These are phyloP conservation scores for Telmatherina bonti DNA, from an alignment of 2,797 vertebrate species.

Conservation along the genomic window DNA sequence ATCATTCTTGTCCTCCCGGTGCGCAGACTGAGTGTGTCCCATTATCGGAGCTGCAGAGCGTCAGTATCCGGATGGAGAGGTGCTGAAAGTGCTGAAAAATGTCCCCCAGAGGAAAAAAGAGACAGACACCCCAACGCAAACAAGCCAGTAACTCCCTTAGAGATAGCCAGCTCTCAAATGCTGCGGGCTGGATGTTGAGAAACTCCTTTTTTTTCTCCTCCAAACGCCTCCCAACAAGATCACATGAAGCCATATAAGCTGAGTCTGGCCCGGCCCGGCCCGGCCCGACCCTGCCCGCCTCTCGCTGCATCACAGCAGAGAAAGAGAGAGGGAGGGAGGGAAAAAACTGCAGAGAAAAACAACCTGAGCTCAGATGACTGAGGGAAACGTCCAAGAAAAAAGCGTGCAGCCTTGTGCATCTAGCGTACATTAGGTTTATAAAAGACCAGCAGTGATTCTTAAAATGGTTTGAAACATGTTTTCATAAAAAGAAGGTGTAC, in stretches of 20 bases:
- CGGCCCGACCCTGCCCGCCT: conserved; percentile 64
- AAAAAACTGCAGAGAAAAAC: conserved; percentile 46
- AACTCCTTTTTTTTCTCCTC: conserved; percentile 80
- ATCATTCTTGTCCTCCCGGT: conserved; percentile 71
- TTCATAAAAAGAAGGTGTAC: too few species aligned
- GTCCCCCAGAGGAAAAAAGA: conserved; percentile 23
- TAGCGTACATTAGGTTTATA: not conserved
- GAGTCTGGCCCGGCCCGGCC: conserved; percentile 31
- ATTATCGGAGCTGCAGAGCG: conserved; percentile 73
- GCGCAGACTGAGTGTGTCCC: conserved; percentile 89
- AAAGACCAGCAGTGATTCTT: not conserved
- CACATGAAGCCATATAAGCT: conserved; percentile 84
- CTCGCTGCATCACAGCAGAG: conserved; percentile 57
- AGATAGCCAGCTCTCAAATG: conserved; percentile 71
- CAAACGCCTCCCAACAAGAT: conserved; percentile 83
- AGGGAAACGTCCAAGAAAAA: conserved; percentile 25
- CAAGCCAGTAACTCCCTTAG: conserved; percentile 12
- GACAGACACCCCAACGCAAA: not conserved
- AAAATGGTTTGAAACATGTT: not conserved
- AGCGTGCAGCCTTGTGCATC: not conserved
- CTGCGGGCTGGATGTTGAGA: conserved; percentile 70
- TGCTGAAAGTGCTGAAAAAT: conserved; percentile 41
- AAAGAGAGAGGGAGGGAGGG: too few species aligned
- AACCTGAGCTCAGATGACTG: conserved; percentile 48
- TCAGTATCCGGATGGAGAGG: conserved; percentile 39